Percentiles rank a stretch among this genome's conserved stretches.
These are phyloP conservation scores for Seriola dumerili DNA, from an alignment of 2,113 vertebrate genomes.

Conservation along the genomic window DNA sequence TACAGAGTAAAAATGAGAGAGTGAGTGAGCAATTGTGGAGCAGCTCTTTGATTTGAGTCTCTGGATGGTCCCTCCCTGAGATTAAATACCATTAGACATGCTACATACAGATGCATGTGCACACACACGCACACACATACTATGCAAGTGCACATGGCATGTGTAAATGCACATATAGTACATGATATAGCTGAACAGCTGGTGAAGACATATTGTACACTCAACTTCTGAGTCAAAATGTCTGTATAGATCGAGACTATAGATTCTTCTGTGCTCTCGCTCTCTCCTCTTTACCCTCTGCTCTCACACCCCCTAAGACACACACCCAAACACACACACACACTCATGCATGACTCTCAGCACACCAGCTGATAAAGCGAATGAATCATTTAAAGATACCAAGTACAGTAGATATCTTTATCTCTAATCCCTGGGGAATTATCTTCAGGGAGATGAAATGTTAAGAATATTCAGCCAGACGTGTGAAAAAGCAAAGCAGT, in stretches of 20 bases:
- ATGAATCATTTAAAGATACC: slow-evolving; percentile 41
- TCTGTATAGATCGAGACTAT: not conserved
- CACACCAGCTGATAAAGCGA: slow-evolving; percentile 34
- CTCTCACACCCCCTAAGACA: not conserved
- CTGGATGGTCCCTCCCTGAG: slow-evolving; percentile 51
- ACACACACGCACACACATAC: slow-evolving; percentile 10
- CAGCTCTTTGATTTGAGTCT: slow-evolving; percentile 60
- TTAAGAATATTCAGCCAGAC: slow-evolving; percentile 20
- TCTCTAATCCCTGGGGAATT: slow-evolving; percentile 20
- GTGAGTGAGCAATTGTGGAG: slow-evolving; percentile 32
- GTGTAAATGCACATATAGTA: not conserved
- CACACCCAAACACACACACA: slow-evolving; percentile 9
- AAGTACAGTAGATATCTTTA: slow-evolving; percentile 25
- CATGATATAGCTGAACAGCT: not conserved
- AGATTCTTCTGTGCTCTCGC: not conserved
- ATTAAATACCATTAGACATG: slow-evolving; percentile 55
- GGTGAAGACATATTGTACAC: not conserved
- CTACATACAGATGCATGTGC: slow-evolving; percentile 22
- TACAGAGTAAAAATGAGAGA: slow-evolving; percentile 57
- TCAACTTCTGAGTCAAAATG: not conserved
- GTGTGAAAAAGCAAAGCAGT: slow-evolving; percentile 6
- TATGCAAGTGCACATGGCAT: not conserved
- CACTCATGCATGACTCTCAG: slow-evolving; percentile 19
- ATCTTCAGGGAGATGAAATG: slow-evolving; percentile 22
- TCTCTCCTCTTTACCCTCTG: not conserved